phyloP scores from a whole-genome alignment of 2,888 invertebrate species.

The Griposia aprilina region DNA sequence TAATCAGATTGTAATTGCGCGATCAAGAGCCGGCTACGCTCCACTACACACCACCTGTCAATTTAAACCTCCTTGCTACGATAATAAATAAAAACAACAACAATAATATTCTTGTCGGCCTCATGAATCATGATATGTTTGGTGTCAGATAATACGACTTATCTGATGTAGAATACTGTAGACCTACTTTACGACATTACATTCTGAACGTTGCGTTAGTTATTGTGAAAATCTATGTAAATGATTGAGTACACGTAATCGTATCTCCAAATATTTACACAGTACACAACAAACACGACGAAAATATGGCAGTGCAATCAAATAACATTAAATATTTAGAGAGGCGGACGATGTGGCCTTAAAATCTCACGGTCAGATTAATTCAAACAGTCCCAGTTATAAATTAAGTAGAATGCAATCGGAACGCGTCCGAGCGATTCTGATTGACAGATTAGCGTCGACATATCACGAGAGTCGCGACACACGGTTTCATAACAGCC shows the following conservation, averaged over 20 bases:
- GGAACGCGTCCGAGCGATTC: conserved; percentile 61
- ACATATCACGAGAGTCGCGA: conserved; percentile 68
- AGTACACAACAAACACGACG: conserved; percentile 34
- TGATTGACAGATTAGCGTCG: conserved; percentile 81
- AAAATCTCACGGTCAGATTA: conserved; percentile 57
- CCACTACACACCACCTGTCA: conserved; percentile 79
- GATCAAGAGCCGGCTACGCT: conserved; percentile 77
- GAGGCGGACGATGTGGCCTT: conserved; percentile 39
- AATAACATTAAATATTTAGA: conserved; percentile 37
- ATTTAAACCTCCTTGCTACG: conserved; percentile 74
- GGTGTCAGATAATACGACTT: conserved; percentile 25
- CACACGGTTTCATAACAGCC: conserved; percentile 71
- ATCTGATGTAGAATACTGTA: conserved; percentile 30
- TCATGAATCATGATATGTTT: conserved; percentile 53
- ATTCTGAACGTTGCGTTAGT: conserved; percentile 14
- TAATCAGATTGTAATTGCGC: conserved; percentile 87
- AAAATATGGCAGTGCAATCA: conserved; percentile 48
- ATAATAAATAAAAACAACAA: conserved; percentile 67
- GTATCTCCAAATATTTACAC: conserved; percentile 42
- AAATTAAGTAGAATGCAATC: conserved; percentile 60
- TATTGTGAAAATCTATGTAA: conserved; percentile 36
- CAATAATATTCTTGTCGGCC: conserved; percentile 54
- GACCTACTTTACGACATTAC: conserved; percentile 13
- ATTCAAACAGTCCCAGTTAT: conserved; percentile 46
- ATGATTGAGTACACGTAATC: conserved; percentile 38